Evolutionary conservation across 1,140 invertebrate species (phyloP), one percentile per base, ranked within the genome.

Genomic region (Drosophila bocki): DNA sequence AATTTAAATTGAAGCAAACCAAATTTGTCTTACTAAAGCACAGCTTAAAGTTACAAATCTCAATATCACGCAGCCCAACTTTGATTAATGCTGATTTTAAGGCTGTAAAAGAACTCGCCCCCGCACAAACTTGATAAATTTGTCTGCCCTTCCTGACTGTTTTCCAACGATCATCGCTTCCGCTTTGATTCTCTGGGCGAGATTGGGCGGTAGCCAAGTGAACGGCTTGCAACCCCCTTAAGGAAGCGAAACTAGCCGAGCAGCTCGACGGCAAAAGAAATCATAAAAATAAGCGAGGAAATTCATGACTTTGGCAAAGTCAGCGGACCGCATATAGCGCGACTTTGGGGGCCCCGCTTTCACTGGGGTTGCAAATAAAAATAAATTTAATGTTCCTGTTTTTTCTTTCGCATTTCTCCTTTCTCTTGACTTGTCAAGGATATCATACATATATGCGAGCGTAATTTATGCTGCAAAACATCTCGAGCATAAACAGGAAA

Each of bases 321-420:
- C 81, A 82, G 37, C 58, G 85, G 81, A 88, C 78, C 85, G 83
- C 84, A 87, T 78, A 88, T 88, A 33, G 82, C 78, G 42, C 63
- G 65, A 58, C 80, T 69, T 71, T 62, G 77, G 62, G 39, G 78
- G 68, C 65, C 78, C 75, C 50, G 64, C 59, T 74, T 63, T 75
- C 77, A 59, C 70, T 83, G 53, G 47, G 53, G 74, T 88, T 84
- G 81, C 59, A 85, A 90, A 88, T 85, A 88, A 85, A 88, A 88
- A 90, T 90, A 90, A 90, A 90, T 90, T 90, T 90, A 91, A 91
- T 90, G 85, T 90, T 91, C 71, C 82, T 90, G 85, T 90, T 91
- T 85, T 85, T 77, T 60, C 29, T 54, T 39, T 37, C 17, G 13
- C 45, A 48, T 54, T 65, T 26, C 56, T 42, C 56, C 72, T 45